Evolutionary conservation across 2,888 invertebrate genomes (phyloP).

Genomic region (Drosophila prolongata): DNA sequence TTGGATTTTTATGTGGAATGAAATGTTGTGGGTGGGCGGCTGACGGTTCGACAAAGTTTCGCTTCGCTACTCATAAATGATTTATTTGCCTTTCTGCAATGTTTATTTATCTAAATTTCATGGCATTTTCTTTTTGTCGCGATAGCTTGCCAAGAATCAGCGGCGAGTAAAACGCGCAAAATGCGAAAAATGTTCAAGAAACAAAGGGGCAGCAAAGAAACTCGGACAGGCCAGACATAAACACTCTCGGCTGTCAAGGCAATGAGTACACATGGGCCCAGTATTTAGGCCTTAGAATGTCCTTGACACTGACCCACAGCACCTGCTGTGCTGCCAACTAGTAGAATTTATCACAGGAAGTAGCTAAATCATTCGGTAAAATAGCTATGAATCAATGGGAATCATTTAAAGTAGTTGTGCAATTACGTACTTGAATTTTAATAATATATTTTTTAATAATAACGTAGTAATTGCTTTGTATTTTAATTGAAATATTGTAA

Average conservation of each 20-base stretch:
- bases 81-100: slow-evolving; percentile 66
- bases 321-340: slow-evolving; percentile 6
- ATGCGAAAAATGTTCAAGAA: slow-evolving; percentile 54
- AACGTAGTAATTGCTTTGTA: too few species aligned
- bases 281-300: slow-evolving; percentile 33
- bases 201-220: slow-evolving; percentile 19
- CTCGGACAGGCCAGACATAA: slow-evolving; percentile 59
- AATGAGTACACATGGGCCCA: slow-evolving; percentile 47
- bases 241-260: slow-evolving; percentile 51
- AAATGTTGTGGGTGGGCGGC: slow-evolving; percentile 45
- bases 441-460: too few species aligned
- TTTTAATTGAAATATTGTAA: too few species aligned
- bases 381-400: background rate
- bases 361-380: background rate
- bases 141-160: slow-evolving; percentile 69
- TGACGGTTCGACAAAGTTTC: slow-evolving; percentile 49
- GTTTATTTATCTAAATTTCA: slow-evolving; percentile 77
- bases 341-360: background rate
- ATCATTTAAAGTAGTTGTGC: too few species aligned
- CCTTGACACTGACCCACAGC: slow-evolving; percentile 69
- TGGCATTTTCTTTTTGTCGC: slow-evolving; percentile 54
- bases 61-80: slow-evolving; percentile 52
- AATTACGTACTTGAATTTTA: too few species aligned
- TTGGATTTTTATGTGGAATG: slow-evolving; percentile 46
- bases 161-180: slow-evolving; percentile 55